These are phyloP conservation scores for Asobara japonica DNA, from an alignment of 1,140 invertebrate genomes.

Conservation along the genomic window DNA sequence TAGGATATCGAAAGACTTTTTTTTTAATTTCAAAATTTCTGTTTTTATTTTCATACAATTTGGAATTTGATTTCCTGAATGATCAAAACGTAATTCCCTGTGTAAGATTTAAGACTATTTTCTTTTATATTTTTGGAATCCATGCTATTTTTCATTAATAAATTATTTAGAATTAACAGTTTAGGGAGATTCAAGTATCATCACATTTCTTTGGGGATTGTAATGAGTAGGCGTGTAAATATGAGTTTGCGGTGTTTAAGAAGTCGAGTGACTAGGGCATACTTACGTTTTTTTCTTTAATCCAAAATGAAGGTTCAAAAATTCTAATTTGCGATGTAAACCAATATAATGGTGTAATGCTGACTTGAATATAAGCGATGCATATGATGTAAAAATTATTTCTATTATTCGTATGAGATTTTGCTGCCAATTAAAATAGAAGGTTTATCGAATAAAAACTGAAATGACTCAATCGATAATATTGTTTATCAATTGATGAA, in stretches of 20 bases:
- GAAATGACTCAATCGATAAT: conserved; percentile 1
- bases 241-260: conserved; percentile 14
- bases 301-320: neutral
- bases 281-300: conserved; percentile 6
- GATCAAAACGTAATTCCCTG: neutral
- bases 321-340: neutral
- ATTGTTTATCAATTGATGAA: neutral
- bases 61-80: neutral
- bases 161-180: neutral
- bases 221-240: neutral
- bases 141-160: neutral
- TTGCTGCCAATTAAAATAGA: neutral
- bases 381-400: neutral
- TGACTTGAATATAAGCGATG: neutral
- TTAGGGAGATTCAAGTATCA: neutral
- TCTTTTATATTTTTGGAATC: neutral
- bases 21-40: conserved; percentile 34
- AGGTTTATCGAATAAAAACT: neutral
- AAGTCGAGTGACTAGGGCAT: neutral
- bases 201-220: neutral
- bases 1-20: conserved; percentile 25
- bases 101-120: neutral
- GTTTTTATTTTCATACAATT: neutral
- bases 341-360: neutral
- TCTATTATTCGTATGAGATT: neutral